Percentiles rank a stretch among this genome's conserved stretches.
phyloP scores from a whole-genome alignment of 2,113 vertebrate genomes.

The Astur gentilis region DNA sequence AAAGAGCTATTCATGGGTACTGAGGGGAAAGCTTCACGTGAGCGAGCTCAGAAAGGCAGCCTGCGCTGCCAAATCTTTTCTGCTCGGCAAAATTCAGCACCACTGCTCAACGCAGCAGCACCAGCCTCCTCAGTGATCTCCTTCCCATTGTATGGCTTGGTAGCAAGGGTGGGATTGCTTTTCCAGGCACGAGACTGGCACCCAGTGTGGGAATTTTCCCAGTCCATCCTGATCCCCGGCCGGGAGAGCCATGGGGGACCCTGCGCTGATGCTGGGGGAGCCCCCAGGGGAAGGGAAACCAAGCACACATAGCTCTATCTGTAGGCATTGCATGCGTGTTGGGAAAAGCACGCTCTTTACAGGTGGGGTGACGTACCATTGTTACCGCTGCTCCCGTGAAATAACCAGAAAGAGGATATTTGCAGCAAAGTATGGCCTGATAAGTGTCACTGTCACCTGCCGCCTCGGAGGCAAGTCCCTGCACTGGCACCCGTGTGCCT shows the following conservation, averaged over 20 bases:
- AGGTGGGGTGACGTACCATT: accelerated
- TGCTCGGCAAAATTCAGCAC: not conserved
- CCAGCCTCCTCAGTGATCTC: not conserved
- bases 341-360: not conserved
- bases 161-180: not conserved
- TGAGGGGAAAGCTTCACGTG: not conserved
- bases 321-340: accelerated
- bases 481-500: not conserved
- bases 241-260: not conserved
- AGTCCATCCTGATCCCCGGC: accelerated
- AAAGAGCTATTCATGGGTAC: not conserved
- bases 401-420: not conserved
- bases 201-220: not conserved
- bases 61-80: not conserved
- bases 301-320: accelerated
- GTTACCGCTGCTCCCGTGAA: not conserved
- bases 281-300: not conserved
- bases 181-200: not conserved
- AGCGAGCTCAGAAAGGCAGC: not conserved
- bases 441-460: not conserved
- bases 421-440: not conserved
- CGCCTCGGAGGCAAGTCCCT: not conserved
- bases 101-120: not conserved
- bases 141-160: accelerated
- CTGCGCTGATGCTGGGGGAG: not conserved